phyloP scores from a whole-genome alignment of 1,140 invertebrate genomes.

The Papilio helenus region DNA sequence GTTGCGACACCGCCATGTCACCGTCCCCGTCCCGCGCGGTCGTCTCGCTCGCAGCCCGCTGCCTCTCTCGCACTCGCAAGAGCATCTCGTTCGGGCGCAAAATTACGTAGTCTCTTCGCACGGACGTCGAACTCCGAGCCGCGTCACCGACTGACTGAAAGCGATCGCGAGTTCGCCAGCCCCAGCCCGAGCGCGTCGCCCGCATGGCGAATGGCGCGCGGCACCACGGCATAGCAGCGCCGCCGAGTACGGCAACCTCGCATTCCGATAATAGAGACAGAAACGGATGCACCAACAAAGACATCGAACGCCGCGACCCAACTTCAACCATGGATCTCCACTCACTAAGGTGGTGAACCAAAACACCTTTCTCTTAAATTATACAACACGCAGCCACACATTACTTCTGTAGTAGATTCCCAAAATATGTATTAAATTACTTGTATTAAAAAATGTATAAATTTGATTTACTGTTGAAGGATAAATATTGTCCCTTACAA shows the following conservation, averaged over 20 bases:
- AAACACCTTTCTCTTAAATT: slow-evolving; percentile 82
- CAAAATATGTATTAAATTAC: too few species aligned
- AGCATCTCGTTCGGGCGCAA: slow-evolving; percentile 48
- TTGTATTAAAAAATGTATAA: too few species aligned
- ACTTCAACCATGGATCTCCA: slow-evolving; percentile 54
- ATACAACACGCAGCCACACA: slow-evolving; percentile 66
- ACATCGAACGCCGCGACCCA: slow-evolving; percentile 75
- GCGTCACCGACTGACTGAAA: slow-evolving; percentile 77
- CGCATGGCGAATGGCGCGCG: not conserved
- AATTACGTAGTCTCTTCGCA: slow-evolving; percentile 65
- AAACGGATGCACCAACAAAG: slow-evolving; percentile 64
- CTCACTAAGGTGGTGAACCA: slow-evolving; percentile 72
- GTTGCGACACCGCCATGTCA: slow-evolving; percentile 80
- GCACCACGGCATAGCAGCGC: slow-evolving; percentile 40
- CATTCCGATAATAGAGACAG: slow-evolving; percentile 68
- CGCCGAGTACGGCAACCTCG: slow-evolving; percentile 69
- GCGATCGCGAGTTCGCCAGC: slow-evolving; percentile 53
- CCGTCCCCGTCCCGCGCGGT: slow-evolving; percentile 59
- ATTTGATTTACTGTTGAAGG: too few species aligned
- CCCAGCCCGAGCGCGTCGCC: not conserved
- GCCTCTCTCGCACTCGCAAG: slow-evolving; percentile 67
- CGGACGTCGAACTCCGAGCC: slow-evolving; percentile 79
- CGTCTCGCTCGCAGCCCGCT: slow-evolving; percentile 48
- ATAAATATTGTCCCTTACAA: too few species aligned
- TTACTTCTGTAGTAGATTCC: slow-evolving; percentile 30